Percentiles rank a stretch among this genome's conserved stretches.
Evolutionary conservation across 2,113 vertebrate species (phyloP).

Genomic region (Hyla sarda): DNA sequence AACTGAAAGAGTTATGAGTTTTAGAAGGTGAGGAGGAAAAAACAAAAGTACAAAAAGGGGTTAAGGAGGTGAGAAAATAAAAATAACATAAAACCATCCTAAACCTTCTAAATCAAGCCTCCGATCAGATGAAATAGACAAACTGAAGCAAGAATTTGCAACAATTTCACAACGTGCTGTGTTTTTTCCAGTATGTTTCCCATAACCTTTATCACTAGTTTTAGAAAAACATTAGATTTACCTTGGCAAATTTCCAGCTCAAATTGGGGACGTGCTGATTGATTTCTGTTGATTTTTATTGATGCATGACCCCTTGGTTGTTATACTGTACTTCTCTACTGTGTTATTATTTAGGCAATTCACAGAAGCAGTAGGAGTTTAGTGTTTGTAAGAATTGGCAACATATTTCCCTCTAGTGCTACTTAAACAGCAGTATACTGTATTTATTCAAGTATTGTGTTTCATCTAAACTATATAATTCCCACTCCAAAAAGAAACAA

Average conservation of each 20-base stretch:
- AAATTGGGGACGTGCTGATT: slow-evolving; percentile 60
- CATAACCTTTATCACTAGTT: slow-evolving; percentile 59
- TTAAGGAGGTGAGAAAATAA: neutral
- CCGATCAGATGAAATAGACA: neutral
- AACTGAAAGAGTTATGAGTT: too few species aligned
- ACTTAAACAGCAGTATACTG: slow-evolving; percentile 60
- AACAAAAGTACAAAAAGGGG: neutral
- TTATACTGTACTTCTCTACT: slow-evolving; percentile 60
- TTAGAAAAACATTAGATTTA: slow-evolving; percentile 58
- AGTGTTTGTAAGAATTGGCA: slow-evolving; percentile 60
- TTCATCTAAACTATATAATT: slow-evolving; percentile 59
- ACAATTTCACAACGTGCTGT: too few species aligned
- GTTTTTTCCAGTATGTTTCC: slow-evolving; percentile 48
- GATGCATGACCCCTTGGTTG: slow-evolving; percentile 59
- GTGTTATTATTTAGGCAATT: slow-evolving; percentile 61
- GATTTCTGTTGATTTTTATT: slow-evolving; percentile 61
- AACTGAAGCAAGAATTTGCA: neutral
- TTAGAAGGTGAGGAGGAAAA: too few species aligned
- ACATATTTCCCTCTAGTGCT: slow-evolving; percentile 60
- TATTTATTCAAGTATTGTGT: slow-evolving; percentile 61
- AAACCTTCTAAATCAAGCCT: neutral
- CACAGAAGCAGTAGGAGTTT: slow-evolving; percentile 58
- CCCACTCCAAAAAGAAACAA: slow-evolving; percentile 56
- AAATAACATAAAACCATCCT: neutral
- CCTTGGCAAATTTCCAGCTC: slow-evolving; percentile 60